Evolutionary conservation across 2,113 vertebrate species (phyloP).

Genomic region (Uria aalge): DNA sequence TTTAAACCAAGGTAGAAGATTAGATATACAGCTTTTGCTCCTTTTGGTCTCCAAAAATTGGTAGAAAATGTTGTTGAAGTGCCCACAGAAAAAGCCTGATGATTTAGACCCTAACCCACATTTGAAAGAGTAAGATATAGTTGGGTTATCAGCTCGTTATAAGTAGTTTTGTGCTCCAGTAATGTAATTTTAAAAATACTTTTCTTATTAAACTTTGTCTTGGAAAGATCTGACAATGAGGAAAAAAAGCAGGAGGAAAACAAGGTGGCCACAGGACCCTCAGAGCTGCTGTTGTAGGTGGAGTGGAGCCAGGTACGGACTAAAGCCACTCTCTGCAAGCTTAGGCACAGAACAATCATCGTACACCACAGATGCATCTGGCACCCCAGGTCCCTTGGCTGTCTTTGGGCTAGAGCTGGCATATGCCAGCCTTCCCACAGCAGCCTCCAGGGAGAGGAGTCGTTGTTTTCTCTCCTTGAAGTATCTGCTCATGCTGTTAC

Average conservation of each 20-base stretch:
- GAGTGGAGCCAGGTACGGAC: not conserved
- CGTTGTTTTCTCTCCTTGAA: not conserved
- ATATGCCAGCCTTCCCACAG: not conserved
- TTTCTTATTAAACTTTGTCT: not conserved
- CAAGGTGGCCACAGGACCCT: not conserved
- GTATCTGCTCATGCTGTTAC: not conserved
- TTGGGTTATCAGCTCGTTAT: not conserved
- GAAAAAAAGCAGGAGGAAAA: not conserved
- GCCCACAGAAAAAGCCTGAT: not conserved
- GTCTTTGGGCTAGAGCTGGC: not conserved
- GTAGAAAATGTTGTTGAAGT: not conserved
- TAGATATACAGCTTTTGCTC: not conserved
- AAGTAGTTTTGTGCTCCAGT: not conserved
- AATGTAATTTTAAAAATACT: not conserved
- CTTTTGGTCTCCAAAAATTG: not conserved
- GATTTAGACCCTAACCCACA: not conserved
- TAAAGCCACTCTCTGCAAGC: not conserved
- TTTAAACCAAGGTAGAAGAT: not conserved
- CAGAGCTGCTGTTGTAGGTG: not conserved
- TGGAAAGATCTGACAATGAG: not conserved
- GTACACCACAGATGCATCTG: not conserved
- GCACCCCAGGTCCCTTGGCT: not conserved
- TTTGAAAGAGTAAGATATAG: not conserved
- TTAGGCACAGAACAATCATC: rapidly evolving
- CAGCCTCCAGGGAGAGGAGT: not conserved